Evolutionary conservation across 2,113 vertebrate genomes (phyloP).

Genomic region (Halcyon senegalensis): DNA sequence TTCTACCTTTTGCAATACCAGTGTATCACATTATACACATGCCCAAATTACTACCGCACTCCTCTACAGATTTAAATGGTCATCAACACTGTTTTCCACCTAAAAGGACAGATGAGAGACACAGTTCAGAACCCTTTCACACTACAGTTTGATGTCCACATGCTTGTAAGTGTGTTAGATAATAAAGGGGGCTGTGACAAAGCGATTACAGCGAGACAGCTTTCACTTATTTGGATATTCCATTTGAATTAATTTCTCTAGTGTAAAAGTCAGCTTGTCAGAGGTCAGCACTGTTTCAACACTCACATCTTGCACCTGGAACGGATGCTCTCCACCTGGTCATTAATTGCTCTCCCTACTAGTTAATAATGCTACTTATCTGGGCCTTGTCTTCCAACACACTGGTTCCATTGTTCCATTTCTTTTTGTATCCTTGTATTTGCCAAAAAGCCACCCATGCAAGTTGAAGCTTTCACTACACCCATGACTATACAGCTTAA

Average conservation of each 20-base stretch:
- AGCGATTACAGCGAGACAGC: neutral
- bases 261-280: neutral
- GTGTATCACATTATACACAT: neutral
- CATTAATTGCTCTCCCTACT: neutral
- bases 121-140: neutral
- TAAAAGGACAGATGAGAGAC: neutral
- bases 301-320: neutral
- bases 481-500: neutral
- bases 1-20: neutral
- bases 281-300: neutral
- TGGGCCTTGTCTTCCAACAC: neutral
- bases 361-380: neutral
- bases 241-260: neutral
- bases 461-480: neutral
- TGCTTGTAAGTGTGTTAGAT: neutral
- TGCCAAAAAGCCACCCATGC: constrained; percentile 10
- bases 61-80: neutral
- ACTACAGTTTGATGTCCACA: neutral
- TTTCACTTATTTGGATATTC: neutral
- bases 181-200: neutral
- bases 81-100: neutral
- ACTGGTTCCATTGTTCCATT: neutral
- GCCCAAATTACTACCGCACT: neutral
- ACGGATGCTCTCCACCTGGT: neutral
- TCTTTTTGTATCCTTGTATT: neutral